Evolutionary conservation across 2,797 vertebrate species (phyloP).

Genomic region (Sebastes reedi): DNA sequence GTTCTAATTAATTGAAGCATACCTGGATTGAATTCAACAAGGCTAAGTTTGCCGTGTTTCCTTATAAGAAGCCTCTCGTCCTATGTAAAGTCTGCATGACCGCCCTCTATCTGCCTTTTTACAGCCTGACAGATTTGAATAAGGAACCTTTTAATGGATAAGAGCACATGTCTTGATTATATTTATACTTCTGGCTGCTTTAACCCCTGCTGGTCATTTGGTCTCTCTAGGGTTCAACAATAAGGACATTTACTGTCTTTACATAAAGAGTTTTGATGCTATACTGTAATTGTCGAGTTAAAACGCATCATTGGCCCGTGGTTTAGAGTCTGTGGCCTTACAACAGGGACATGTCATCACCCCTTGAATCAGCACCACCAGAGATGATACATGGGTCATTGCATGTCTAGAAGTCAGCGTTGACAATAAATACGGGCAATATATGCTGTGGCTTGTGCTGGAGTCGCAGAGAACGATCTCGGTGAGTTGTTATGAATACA

Average conservation of each 20-base stretch:
- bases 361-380: conserved; percentile 37
- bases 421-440: conserved; percentile 27
- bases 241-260: not conserved
- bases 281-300: conserved; percentile 20
- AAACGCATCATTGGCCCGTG: conserved; percentile 13
- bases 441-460: conserved; percentile 36
- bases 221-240: not conserved
- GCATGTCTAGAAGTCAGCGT: conserved; percentile 33
- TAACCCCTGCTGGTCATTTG: not conserved
- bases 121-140: conserved; percentile 2
- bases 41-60: conserved; percentile 42
- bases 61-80: conserved; percentile 20
- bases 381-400: conserved; percentile 50
- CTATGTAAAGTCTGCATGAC: conserved; percentile 28
- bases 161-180: not conserved
- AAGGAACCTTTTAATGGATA: not conserved
- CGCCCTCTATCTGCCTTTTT: not conserved
- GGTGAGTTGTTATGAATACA: conserved; percentile 75
- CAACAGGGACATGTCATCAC: conserved; percentile 45
- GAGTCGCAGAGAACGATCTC: conserved; percentile 58
- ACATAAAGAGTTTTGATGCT: not conserved
- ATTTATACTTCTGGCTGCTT: conserved; percentile 10
- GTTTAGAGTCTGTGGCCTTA: conserved; percentile 29
- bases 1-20: conserved; percentile 83
- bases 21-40: conserved; percentile 80